Conservation (phyloP, 2,888 invertebrate genomes). For the Tenthredo notha region DNA sequence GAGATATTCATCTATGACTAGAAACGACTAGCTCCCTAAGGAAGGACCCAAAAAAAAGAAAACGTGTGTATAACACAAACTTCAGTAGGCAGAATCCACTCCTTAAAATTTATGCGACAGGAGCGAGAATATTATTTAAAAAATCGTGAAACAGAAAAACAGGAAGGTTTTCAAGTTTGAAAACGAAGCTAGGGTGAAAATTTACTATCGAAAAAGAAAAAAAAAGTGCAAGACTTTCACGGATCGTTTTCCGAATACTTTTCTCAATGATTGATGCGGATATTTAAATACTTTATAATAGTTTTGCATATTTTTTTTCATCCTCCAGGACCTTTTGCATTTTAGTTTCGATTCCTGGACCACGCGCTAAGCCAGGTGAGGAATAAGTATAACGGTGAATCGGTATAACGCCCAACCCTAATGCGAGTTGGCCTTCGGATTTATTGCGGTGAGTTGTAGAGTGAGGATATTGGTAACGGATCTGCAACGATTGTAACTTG, state of each 20-base stretch:
- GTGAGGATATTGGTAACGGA: constrained; percentile 40
- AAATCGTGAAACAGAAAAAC: neutral
- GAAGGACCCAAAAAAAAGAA: neutral
- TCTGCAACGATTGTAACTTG: constrained; percentile 39
- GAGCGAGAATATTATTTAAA: neutral
- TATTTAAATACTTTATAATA: neutral
- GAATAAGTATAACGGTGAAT: constrained; percentile 50
- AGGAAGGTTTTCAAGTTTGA: neutral
- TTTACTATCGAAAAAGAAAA: neutral
- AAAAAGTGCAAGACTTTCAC: neutral
- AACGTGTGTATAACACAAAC: neutral
- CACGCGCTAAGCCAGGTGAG: constrained; percentile 33
- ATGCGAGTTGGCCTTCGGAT: constrained; percentile 64
- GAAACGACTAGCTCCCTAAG: neutral
- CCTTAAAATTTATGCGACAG: neutral
- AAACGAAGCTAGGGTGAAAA: neutral
- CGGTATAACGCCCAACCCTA: constrained; percentile 61
- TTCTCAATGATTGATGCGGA: neutral
- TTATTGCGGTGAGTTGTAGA: constrained; percentile 63
- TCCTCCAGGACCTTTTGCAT: neutral
- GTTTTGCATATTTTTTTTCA: neutral
- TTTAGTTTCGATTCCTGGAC: neutral
- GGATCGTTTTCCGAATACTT: neutral
- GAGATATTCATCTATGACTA: neutral
- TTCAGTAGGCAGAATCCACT: neutral